These are phyloP conservation scores for Kobus ellipsiprymnus DNA, from an alignment of 2,113 vertebrate species.

Conservation along the genomic window DNA sequence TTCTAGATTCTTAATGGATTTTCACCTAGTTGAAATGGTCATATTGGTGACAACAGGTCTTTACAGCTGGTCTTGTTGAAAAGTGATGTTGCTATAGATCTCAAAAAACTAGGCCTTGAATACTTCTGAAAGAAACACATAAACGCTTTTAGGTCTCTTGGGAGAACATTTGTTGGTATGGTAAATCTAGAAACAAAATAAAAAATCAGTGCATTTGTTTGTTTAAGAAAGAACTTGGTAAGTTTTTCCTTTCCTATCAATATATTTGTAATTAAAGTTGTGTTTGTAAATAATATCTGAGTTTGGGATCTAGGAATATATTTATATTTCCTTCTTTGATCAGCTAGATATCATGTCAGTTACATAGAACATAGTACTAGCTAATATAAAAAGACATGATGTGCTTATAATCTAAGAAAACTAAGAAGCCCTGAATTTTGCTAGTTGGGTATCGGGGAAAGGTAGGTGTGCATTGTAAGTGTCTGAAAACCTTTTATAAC, in stretches of 20 bases:
- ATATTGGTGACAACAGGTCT: not conserved
- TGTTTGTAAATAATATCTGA: not conserved
- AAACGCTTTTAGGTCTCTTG: not conserved
- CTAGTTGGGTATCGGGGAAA: not conserved
- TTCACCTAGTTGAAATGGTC: conserved; percentile 11
- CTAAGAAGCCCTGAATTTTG: not conserved
- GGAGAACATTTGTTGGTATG: not conserved
- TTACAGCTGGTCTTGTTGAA: not conserved
- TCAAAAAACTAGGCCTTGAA: not conserved
- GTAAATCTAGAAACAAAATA: not conserved
- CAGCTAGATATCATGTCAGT: not conserved
- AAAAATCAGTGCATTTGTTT: not conserved
- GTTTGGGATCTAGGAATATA: not conserved
- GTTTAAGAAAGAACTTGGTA: not conserved
- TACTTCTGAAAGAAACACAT: not conserved
- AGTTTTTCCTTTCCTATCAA: not conserved
- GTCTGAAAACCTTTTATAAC: not conserved
- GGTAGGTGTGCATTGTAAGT: not conserved
- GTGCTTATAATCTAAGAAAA: not conserved
- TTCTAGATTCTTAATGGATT: conserved; percentile 23
- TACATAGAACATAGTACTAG: not conserved
- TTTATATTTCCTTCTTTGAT: not conserved
- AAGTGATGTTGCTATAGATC: not conserved
- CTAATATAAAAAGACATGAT: not conserved
- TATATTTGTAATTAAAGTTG: conserved; percentile 9